Evolutionary conservation across 2,797 vertebrate species (phyloP), one percentile per base, ranked within the genome.

Genomic region (Falco biarmicus): DNA sequence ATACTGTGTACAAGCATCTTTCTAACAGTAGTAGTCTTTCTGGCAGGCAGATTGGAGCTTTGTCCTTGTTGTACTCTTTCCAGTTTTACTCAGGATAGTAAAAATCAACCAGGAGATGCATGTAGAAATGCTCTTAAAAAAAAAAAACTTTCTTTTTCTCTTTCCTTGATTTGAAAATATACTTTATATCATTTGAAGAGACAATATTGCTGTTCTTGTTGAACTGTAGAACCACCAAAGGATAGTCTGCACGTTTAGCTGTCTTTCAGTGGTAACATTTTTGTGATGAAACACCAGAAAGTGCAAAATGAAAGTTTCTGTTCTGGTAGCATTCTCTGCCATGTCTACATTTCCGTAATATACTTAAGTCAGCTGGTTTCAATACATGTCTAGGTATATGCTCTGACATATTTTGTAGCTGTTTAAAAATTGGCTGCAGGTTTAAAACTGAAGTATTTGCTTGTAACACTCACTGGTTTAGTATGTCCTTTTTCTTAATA

Each of bases 391-490:
- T 85, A 81, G 69, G 65, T 91, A 41, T 78, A 69, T 54, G 45
- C 53, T 81, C 76, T 41, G 71, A 60, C 41, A 74, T 93, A 74
- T 32, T 86, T 91, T 92, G 66, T 82, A 63, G 54, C 93, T 86
- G 45, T 57, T 76, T 75, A 70, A 91, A 93, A 89, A 47, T 84
- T 93, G 41, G 28, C 60, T 94, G 13, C 29, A 71, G 15, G 25
- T 77, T 92, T 88, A 68, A 91, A 89, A 83, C 47, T 66, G 32
- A 87, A 95, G 50, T 82, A 59, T 28, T 89, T 83, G n/a, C 73
- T 86, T 5, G 0, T 64, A 84, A 19, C 8, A 24, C 15, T 71
- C 22, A 18, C 6, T 64, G 45, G 5, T 93, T 77, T 81, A 71
- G 11, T 88, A 13, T 15, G 21, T 61, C 26, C 8, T 19, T 90